Evolutionary conservation across 2,888 invertebrate genomes (phyloP), one percentile per base, ranked within the genome.

Genomic region (Catocala sponsa): DNA sequence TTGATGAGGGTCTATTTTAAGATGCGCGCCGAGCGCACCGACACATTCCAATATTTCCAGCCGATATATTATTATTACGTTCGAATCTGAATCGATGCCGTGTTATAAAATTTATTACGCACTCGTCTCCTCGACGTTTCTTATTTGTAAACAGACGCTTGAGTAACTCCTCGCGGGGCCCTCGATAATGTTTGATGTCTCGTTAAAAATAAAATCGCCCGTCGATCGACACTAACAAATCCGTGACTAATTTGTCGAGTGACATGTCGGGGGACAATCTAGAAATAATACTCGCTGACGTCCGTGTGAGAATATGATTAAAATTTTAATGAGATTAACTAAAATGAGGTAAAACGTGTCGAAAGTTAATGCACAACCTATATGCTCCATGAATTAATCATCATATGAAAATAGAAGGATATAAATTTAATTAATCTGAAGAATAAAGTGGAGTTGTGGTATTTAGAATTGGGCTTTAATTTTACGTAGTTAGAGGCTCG

Each of bases 1-100:
- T 94, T 94, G 94, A 94, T 94, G 94, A 94, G 91, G 90, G 91
- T 91, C 90, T 94, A 94, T 94, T 94, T 94, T 87, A 84, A 90
- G 93, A 92, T 83, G 83, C 89, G 88, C 85, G 88, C 89, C 88
- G 91, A 88, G 91, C 92, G 91, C 90, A 91, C 89, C 87, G 89
- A 89, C 91, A 87, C 91, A 92, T 93, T 91, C 91, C 94, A 88
- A 94, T 94, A 94, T 90, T 91, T 90, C 89, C 86, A 90, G 82
- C 89, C 90, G 85, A 94, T 94, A 94, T 93, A 93, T 94, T 93
- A 94, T 92, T 94, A 94, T 93, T 93, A 91, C 91, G 88, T 90
- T 89, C 86, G 88, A 91, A 90, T 90, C 85, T 82, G 81, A 89
- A 93, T 92, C 91, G 92, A 94, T 91, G 88, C 90, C 79, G 88